These are phyloP conservation scores for Batillaria attramentaria DNA, from an alignment of 1,140 invertebrate species.

Conservation along the genomic window DNA sequence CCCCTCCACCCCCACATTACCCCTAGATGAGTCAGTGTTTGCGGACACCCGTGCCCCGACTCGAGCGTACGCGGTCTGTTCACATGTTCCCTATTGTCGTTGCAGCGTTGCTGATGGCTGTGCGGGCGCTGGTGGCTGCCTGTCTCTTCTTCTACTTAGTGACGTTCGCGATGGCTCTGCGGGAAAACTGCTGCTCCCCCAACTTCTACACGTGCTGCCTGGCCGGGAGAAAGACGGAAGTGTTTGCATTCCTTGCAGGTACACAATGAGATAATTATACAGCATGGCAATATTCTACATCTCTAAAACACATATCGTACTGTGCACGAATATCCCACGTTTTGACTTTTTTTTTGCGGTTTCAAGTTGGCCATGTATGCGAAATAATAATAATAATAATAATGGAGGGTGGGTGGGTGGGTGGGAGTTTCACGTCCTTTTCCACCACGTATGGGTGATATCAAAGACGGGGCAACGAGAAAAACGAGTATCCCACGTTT, in stretches of 20 bases:
- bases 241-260: slow-evolving; percentile 24
- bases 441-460: too few relatives aligned
- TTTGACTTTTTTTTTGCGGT: neutral
- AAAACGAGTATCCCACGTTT: too few relatives aligned
- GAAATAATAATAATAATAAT: neutral
- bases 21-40: too few relatives aligned
- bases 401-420: too few relatives aligned
- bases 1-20: neutral
- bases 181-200: slow-evolving; percentile 24
- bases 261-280: too few relatives aligned
- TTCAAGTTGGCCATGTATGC: neutral
- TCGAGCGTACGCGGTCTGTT: too few relatives aligned
- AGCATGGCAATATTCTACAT: too few relatives aligned
- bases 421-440: too few relatives aligned
- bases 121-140: slow-evolving; percentile 6
- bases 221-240: slow-evolving; percentile 23
- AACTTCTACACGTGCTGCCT: slow-evolving; percentile 25
- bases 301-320: neutral
- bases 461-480: too few relatives aligned
- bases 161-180: slow-evolving; percentile 21
- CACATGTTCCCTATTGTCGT: too few relatives aligned
- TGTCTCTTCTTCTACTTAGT: slow-evolving; percentile 11
- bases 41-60: too few relatives aligned
- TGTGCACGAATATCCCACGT: too few relatives aligned
- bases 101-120: slow-evolving; percentile 13